Conservation (phyloP, 2,113 vertebrate species). For the Hippoglossus stenolepis region DNA sequence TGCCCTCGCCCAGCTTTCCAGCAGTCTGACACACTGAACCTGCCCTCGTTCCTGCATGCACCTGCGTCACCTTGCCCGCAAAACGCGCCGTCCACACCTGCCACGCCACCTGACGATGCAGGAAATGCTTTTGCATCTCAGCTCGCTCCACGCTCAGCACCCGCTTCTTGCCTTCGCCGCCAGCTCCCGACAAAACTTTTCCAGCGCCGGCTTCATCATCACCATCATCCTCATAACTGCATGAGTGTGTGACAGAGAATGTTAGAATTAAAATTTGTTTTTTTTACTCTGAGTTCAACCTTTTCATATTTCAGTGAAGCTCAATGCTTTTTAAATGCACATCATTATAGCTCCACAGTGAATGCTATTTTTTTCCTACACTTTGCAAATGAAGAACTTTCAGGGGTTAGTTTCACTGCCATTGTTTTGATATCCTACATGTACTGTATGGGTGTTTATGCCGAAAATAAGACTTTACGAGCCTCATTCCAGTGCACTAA, state of each 20-base stretch:
- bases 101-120: slow-evolving; percentile 1
- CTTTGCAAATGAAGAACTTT: slow-evolving; percentile 72
- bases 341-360: slow-evolving; percentile 18
- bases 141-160: slow-evolving; percentile 2
- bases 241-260: slow-evolving; percentile 49
- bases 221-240: background rate
- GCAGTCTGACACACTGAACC: slow-evolving; percentile 79
- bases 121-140: background rate
- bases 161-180: slow-evolving; percentile 1
- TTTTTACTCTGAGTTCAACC: background rate
- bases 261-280: slow-evolving; percentile 20
- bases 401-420: slow-evolving; percentile 15
- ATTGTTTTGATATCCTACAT: slow-evolving; percentile 44
- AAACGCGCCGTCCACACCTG: slow-evolving; percentile 41
- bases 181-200: background rate
- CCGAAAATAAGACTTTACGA: slow-evolving; percentile 20
- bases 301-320: slow-evolving; percentile 29
- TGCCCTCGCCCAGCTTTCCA: slow-evolving; percentile 29
- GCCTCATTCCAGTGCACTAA: slow-evolving; percentile 65
- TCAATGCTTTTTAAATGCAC: slow-evolving; percentile 33
- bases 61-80: slow-evolving; percentile 40
- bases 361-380: slow-evolving; percentile 29
- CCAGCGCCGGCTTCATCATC: background rate
- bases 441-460: slow-evolving; percentile 47
- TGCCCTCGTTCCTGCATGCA: slow-evolving; percentile 64